Evolutionary conservation across 1,140 invertebrate species (phyloP), one percentile per base, ranked within the genome.

Genomic region (Oedothorax gibbosus): DNA sequence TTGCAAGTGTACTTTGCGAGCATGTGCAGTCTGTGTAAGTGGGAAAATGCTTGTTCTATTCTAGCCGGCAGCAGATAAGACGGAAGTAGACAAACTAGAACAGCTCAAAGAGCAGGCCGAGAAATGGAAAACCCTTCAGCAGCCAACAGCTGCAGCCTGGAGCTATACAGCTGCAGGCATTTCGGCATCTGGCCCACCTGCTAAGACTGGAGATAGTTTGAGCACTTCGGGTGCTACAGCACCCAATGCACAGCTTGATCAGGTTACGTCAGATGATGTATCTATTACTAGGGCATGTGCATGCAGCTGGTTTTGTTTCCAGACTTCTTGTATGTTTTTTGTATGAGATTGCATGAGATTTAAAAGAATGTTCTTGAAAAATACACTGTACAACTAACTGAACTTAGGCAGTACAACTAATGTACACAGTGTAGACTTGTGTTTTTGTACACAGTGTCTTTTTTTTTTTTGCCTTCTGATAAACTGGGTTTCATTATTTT

Each of bases 41-140:
- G 72, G 20, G 21, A 57, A 62, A 56, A 35, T 60, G 35, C 51
- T 75, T 75, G 20, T 75, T 75, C 60, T 75, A 15, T 85, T 85
- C 49, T 57, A 85, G 84, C 76, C 79, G 49, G 20, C 21, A n/a
- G 49, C 76, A 4, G 75, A 85, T 73, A 71, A 21, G 54, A 10
- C 76, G 56, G 85, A 86, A 66, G 73, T 50, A 20, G 66, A 86
- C 14, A 86, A 86, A 51, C 57, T 86, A 51, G 80, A 86, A 62
- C 66, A 86, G 60, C 62, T 86, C 50, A 62, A 80, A 80, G 76
- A 69, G 18, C 76, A 86, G 53, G 85, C 85, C 49, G 54, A 80
- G 56, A 57, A 86, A 51, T 86, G 85, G 85, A 79, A 65, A 66
- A 57, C 49, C 15, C 66, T 64, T 54, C 75, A 85, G 57, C 84